Evolutionary conservation across 2,888 invertebrate species (phyloP), one percentile per base, ranked within the genome.

Genomic region (Pterostichus madidus): DNA sequence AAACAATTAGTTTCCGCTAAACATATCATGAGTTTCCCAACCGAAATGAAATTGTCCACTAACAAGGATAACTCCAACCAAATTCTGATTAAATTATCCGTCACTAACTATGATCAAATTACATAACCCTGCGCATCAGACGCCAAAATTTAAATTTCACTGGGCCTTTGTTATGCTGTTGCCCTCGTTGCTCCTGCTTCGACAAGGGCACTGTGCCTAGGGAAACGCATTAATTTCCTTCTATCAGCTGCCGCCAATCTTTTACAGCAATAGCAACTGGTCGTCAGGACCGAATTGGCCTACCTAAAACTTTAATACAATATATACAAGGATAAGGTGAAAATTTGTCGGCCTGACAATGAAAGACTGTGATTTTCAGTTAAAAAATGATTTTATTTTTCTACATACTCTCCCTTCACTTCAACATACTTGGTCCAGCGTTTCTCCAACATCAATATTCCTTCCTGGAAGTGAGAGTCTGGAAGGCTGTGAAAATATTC

Each of bases 1-100:
- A 32, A 32, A 35, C 64, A 64, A 35, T 64, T 64, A 64, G 64
- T 64, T 32, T 31, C 35, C 64, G 13, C 64, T 64, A 35, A 64
- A 64, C 64, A 64, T 32, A 61, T 61, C 35, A 32, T 64, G 31
- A 64, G 64, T 64, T 64, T 32, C 59, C 31, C 10, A 13, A 10
- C 31, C 13, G 10, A 46, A 46, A 73, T 73, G 44, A 73, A 73
- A 49, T 46, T 49, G 46, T 73, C 46, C 73, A 17, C 24, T 15
- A 68, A 68, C 68, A 39, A 68, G 11, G 68, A 39, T 73, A 73
- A 73, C 31, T 46, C 73, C 15, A 13, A 17, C 31, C 46, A 73
- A 46, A 73, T 46, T 49, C 73, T 73, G 73, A 73, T 73, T 73
- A 46, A 73, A 73, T 73, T 44, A 73, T 46, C 46, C 73, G 73